Percentiles rank a stretch among this genome's conserved stretches.
Conservation (phyloP, 1,140 invertebrate genomes). For the Amyelois transitella region DNA sequence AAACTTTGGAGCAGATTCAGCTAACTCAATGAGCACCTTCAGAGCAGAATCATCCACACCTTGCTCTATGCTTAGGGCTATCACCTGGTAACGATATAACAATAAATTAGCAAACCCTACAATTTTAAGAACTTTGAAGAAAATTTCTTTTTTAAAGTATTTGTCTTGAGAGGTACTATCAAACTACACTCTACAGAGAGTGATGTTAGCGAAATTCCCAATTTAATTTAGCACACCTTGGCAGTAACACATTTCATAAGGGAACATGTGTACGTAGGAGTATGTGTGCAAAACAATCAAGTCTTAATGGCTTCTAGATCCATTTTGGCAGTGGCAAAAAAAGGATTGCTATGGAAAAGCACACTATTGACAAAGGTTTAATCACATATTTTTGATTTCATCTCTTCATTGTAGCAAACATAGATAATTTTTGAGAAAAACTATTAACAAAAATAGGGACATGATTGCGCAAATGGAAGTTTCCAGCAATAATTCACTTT, state of each 20-base stretch:
- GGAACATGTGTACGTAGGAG: slow-evolving; percentile 40
- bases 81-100: slow-evolving; percentile 75
- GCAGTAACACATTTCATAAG: slow-evolving; percentile 35
- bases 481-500: too few species aligned
- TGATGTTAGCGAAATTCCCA: slow-evolving; percentile 58
- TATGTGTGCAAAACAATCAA: slow-evolving; percentile 33
- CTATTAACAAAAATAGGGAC: too few species aligned
- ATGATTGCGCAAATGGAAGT: too few species aligned
- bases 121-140: background rate
- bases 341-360: too few species aligned
- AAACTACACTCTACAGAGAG: slow-evolving; percentile 47
- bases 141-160: background rate
- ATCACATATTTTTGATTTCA: too few species aligned
- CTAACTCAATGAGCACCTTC: slow-evolving; percentile 94
- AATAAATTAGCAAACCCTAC: background rate
- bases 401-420: too few species aligned
- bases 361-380: too few species aligned
- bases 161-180: slow-evolving; percentile 61
- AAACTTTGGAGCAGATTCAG: slow-evolving; percentile 94
- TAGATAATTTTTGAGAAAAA: too few species aligned
- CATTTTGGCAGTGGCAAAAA: too few species aligned
- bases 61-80: slow-evolving; percentile 86
- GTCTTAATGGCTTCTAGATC: background rate
- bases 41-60: slow-evolving; percentile 93
- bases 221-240: slow-evolving; percentile 46